Percentiles rank a stretch among this genome's conserved stretches.
Conservation (phyloP, 2,113 vertebrate species). For the Semnopithecus entellus region DNA sequence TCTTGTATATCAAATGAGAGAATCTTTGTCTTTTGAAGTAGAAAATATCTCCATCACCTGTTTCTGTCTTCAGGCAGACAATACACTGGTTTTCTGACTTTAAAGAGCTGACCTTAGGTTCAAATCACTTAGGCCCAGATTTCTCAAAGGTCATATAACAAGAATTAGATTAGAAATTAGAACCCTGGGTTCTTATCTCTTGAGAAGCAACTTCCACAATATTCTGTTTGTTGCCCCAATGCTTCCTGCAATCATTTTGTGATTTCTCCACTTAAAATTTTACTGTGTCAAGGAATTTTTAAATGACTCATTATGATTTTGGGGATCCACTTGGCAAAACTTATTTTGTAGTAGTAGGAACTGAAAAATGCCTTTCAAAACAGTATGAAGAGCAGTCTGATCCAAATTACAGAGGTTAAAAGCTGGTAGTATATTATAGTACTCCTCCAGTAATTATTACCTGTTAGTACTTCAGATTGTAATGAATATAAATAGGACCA, state of each 20-base stretch:
- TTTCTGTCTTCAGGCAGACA: not conserved
- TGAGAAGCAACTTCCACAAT: not conserved
- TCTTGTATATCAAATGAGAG: not conserved
- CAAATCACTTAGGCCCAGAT: not conserved
- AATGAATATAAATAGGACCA: not conserved
- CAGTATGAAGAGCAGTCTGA: not conserved
- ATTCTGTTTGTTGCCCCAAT: not conserved
- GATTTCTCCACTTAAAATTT: slow-evolving; percentile 45
- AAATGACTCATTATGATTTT: not conserved
- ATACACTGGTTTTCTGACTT: not conserved
- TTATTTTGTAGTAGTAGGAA: not conserved
- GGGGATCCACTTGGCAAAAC: not conserved
- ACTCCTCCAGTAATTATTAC: not conserved
- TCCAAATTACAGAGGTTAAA: not conserved
- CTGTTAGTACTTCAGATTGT: not conserved
- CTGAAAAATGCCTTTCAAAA: not conserved
- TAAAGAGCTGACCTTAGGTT: not conserved
- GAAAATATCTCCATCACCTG: not conserved
- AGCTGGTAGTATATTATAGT: not conserved
- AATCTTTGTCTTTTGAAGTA: not conserved
- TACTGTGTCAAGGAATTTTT: slow-evolving; percentile 7
- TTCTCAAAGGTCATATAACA: not conserved
- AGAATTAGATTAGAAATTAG: slow-evolving; percentile 2
- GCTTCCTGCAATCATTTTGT: not conserved
- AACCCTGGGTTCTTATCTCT: not conserved